Evolutionary conservation across 2,113 vertebrate species (phyloP).

Genomic region (Carollia perspicillata): DNA sequence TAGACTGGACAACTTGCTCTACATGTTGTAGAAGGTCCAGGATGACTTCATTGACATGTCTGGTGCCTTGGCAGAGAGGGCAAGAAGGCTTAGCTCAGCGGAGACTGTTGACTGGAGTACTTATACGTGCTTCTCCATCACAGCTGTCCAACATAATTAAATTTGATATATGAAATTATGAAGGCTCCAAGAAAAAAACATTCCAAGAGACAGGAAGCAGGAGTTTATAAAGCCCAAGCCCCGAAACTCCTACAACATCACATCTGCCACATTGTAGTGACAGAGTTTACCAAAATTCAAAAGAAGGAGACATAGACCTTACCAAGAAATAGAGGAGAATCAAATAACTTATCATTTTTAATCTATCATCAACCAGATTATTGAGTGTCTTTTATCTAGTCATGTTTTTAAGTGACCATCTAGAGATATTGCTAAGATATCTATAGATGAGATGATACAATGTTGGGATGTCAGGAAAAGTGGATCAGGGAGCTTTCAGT

Average conservation of each 20-base stretch:
- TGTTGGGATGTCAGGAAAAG: neutral
- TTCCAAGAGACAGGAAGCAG: neutral
- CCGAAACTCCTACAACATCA: neutral
- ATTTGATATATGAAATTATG: neutral
- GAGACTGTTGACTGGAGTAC: neutral
- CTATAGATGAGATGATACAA: neutral
- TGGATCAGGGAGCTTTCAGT: neutral
- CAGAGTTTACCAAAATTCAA: neutral
- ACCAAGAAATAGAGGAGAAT: neutral
- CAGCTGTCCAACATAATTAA: neutral
- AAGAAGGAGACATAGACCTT: fast-evolving
- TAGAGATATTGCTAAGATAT: neutral
- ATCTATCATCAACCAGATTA: neutral
- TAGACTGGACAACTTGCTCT: neutral
- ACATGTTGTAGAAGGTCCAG: neutral
- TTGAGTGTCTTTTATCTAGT: neutral
- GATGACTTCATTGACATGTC: neutral
- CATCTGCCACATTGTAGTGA: neutral
- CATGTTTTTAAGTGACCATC: neutral
- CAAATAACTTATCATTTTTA: neutral
- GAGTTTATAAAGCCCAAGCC: neutral
- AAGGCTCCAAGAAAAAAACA: neutral
- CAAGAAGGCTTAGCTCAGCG: neutral
- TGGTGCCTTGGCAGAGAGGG: neutral
- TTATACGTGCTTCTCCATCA: neutral